These are phyloP conservation scores for Brachionichthys hirsutus DNA, from an alignment of 2,113 vertebrate genomes.

Conservation along the genomic window DNA sequence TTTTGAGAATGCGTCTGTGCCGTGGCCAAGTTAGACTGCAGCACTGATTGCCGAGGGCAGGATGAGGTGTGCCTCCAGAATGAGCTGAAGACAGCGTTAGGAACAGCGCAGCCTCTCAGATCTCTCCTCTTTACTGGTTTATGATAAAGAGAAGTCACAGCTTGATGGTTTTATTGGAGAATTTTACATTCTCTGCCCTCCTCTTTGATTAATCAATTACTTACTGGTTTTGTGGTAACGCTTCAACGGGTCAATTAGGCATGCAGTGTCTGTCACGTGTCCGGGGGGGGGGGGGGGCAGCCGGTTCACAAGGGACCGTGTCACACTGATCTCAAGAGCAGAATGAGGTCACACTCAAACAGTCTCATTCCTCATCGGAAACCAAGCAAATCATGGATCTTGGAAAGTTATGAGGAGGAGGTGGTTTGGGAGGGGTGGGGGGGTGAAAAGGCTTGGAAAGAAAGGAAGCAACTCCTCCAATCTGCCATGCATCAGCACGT, in stretches of 20 bases:
- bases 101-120: constrained; percentile 4
- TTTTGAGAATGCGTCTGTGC: constrained; percentile 58
- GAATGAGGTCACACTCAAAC: constrained; percentile 61
- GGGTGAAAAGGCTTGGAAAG: constrained; percentile 27
- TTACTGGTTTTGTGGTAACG: not conserved
- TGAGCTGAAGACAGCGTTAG: constrained; percentile 40
- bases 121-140: not conserved
- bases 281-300: constrained; percentile 28
- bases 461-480: constrained; percentile 58
- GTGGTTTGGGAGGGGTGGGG: not conserved
- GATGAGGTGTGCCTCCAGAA: constrained; percentile 51
- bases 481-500: constrained; percentile 59
- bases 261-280: constrained; percentile 43
- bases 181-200: not conserved
- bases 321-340: constrained; percentile 45
- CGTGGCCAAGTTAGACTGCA: constrained; percentile 57
- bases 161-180: constrained; percentile 1
- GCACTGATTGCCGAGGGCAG: constrained; percentile 42
- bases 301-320: constrained; percentile 33
- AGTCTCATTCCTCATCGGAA: constrained; percentile 58
- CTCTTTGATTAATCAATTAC: not conserved
- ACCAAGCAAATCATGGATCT: constrained; percentile 32
- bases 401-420: constrained; percentile 9
- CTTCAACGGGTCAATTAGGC: constrained; percentile 33
- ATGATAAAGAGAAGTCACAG: not conserved